Evolutionary conservation across 1,140 invertebrate species (phyloP).

Genomic region (Andricus grossulariae): DNA sequence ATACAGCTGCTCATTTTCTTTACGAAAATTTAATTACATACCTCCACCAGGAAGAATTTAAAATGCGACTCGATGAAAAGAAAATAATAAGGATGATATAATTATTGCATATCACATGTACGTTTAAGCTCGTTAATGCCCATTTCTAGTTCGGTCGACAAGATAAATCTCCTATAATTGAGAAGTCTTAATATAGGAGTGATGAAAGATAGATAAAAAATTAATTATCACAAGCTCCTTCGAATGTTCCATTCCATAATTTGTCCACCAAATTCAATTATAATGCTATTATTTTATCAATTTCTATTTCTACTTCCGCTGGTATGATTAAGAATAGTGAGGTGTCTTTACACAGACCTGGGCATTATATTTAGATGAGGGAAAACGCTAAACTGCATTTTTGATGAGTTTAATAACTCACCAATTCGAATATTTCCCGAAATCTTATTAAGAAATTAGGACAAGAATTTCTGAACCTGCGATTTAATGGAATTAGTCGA

Average conservation of each 20-base stretch:
- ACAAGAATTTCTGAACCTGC: background rate
- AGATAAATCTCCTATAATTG: constrained; percentile 2
- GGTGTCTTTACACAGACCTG: background rate
- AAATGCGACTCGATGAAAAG: no score
- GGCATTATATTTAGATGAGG: background rate
- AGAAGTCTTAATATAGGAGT: constrained; percentile 9
- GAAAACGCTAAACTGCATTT: background rate
- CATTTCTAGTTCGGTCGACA: background rate
- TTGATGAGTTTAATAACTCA: background rate
- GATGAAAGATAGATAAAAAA: background rate
- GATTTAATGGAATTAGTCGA: no score
- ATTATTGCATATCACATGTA: background rate
- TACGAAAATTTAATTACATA: no score
- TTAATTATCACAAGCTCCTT: background rate
- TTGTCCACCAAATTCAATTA: background rate
- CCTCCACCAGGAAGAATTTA: no score
- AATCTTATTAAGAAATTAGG: background rate
- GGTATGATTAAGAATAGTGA: background rate
- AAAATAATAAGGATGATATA: background rate
- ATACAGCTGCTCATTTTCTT: no score
- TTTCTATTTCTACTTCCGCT: background rate
- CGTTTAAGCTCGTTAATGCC: background rate
- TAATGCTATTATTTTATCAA: background rate
- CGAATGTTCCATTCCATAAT: background rate
- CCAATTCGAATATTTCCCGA: background rate